phyloP scores from a whole-genome alignment of 2,888 invertebrate genomes.

The Heterodera filipjevi region DNA sequence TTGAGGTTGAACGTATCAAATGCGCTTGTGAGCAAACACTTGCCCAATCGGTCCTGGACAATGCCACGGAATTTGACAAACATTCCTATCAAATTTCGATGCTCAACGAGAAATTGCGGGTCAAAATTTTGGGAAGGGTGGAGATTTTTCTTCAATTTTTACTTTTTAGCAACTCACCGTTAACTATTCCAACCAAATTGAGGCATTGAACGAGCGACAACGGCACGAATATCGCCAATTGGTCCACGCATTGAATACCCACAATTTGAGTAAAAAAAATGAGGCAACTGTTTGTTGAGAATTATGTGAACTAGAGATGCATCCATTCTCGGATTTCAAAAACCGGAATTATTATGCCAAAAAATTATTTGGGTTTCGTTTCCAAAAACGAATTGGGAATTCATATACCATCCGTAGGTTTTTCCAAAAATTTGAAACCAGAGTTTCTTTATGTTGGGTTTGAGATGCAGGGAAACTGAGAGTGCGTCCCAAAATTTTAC shows the following conservation, averaged over 20 bases:
- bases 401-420: too few relatives aligned
- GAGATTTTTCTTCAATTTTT: background rate
- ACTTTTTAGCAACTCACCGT: slow-evolving; percentile 48
- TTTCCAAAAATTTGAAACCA: too few relatives aligned
- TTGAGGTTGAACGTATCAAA: slow-evolving; percentile 52
- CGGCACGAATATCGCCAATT: slow-evolving; percentile 44
- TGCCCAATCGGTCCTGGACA: slow-evolving; percentile 33
- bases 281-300: too few relatives aligned
- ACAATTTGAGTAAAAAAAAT: too few relatives aligned
- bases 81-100: slow-evolving; percentile 53
- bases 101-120: slow-evolving; percentile 56
- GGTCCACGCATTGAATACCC: slow-evolving; percentile 37
- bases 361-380: too few relatives aligned
- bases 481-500: too few relatives aligned
- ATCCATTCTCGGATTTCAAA: too few relatives aligned
- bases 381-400: too few relatives aligned
- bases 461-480: too few relatives aligned
- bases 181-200: slow-evolving; percentile 54
- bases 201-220: slow-evolving; percentile 53
- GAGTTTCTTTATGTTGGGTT: too few relatives aligned
- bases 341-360: too few relatives aligned
- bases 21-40: slow-evolving; percentile 23
- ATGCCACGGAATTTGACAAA: slow-evolving; percentile 49
- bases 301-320: too few relatives aligned
- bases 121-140: slow-evolving; percentile 22